A percentile compares a stretch with the other conserved stretches of the same genome.
Conservation (phyloP, 2,113 vertebrate species). For the Setophaga coronata region DNA sequence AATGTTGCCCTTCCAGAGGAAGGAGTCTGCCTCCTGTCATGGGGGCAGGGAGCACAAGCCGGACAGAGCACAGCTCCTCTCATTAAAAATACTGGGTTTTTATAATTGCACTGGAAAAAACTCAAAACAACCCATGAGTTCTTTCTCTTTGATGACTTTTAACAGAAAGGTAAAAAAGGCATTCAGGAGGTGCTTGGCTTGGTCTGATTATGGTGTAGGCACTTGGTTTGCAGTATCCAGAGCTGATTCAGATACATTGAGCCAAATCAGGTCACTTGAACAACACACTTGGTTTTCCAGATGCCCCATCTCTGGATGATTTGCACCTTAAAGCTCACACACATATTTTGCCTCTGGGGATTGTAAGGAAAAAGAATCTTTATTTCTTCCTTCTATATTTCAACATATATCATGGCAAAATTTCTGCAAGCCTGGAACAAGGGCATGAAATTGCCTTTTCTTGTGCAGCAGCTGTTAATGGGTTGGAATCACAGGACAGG, state of each 20-base stretch:
- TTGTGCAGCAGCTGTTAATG: neutral
- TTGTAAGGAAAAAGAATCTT: neutral
- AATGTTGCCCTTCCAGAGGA: neutral
- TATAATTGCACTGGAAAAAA: slow-evolving; percentile 37
- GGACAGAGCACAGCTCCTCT: neutral
- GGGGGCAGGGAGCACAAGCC: neutral
- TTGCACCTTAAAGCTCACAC: neutral
- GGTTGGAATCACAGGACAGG: neutral
- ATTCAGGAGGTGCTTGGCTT: neutral
- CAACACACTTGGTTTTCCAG: neutral
- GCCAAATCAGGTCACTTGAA: neutral
- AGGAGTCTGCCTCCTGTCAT: neutral
- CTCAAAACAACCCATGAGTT: neutral
- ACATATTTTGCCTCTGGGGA: neutral
- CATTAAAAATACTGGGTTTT: neutral
- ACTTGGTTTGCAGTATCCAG: neutral
- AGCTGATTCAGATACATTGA: neutral
- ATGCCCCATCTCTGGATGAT: neutral
- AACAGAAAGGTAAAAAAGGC: slow-evolving; percentile 14
- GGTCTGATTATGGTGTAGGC: neutral
- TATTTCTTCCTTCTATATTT: neutral
- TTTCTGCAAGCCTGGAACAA: neutral
- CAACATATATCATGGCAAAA: neutral
- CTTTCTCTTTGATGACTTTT: neutral
- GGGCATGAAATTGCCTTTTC: neutral